These are phyloP conservation scores for Etia nguti DNA, from an alignment of 2,113 vertebrate genomes.

Conservation along the genomic window DNA sequence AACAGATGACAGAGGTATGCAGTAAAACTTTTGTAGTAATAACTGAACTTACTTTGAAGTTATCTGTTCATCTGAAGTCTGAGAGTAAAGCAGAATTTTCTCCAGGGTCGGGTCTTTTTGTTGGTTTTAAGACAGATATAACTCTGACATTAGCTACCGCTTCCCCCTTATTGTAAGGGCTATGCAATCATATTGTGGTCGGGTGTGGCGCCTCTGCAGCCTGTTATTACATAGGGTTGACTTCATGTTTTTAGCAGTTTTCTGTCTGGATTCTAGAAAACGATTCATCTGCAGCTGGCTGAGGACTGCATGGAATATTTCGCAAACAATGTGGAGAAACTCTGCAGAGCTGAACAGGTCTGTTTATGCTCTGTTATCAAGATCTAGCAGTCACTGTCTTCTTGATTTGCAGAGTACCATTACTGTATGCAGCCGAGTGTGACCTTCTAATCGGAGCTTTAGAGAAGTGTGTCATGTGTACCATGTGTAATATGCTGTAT, in stretches of 20 bases:
- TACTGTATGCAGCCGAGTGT: neutral
- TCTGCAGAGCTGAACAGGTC: conserved; percentile 97
- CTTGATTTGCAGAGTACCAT: neutral
- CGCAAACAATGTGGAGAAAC: conserved; percentile 84
- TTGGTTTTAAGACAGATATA: neutral
- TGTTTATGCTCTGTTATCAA: neutral
- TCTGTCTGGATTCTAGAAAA: conserved; percentile 78
- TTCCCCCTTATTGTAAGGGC: neutral
- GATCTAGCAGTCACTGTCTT: neutral
- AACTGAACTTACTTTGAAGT: neutral
- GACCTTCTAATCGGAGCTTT: neutral
- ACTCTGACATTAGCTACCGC: neutral
- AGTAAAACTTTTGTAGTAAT: neutral
- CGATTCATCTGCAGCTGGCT: conserved; percentile 86
- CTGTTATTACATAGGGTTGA: neutral
- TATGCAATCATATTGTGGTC: neutral
- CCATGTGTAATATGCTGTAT: neutral
- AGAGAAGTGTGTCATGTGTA: neutral
- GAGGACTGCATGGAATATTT: conserved; percentile 93
- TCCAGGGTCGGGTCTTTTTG: neutral
- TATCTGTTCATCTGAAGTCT: neutral
- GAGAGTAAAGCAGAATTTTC: neutral
- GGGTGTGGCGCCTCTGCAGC: neutral
- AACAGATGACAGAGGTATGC: conserved; percentile 87
- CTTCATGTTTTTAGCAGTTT: neutral